A percentile compares a stretch with the other conserved stretches of the same genome.
Evolutionary conservation across 1,140 invertebrate genomes (phyloP).

Genomic region (Trichonephila clavata): DNA sequence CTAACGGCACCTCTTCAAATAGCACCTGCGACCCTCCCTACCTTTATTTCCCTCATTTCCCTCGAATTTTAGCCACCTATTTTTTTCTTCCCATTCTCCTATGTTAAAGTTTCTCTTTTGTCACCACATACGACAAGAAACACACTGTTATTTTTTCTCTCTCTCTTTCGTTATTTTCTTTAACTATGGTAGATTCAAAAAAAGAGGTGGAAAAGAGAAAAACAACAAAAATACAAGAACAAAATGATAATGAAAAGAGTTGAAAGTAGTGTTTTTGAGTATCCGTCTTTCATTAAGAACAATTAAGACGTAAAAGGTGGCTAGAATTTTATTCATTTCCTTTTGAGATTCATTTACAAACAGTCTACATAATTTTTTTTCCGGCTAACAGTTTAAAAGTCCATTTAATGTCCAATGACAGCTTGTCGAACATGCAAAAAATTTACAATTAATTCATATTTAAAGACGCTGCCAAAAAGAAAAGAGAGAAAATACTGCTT

Average conservation of each 20-base stretch:
- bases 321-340: conserved; percentile 1
- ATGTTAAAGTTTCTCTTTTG: conserved; percentile 52
- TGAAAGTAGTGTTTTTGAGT: conserved; percentile 8
- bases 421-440: not conserved
- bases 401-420: not conserved
- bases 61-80: conserved; percentile 21
- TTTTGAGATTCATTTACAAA: not conserved
- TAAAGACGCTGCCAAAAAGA: no score
- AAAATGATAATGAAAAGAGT: not conserved
- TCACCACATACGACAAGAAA: conserved; percentile 57
- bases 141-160: conserved; percentile 32
- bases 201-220: not conserved
- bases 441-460: no score
- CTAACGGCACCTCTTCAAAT: conserved; percentile 75
- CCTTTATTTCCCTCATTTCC: conserved; percentile 65
- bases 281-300: conserved; percentile 12
- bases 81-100: not conserved
- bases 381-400: no score
- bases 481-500: no score
- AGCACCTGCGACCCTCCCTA: conserved; percentile 60
- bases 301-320: not conserved
- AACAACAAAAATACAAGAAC: no score
- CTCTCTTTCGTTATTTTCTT: conserved; percentile 16
- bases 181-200: not conserved
- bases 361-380: not conserved